Conservation (phyloP, 2,113 vertebrate species). For the Atlantisia rogersi region DNA sequence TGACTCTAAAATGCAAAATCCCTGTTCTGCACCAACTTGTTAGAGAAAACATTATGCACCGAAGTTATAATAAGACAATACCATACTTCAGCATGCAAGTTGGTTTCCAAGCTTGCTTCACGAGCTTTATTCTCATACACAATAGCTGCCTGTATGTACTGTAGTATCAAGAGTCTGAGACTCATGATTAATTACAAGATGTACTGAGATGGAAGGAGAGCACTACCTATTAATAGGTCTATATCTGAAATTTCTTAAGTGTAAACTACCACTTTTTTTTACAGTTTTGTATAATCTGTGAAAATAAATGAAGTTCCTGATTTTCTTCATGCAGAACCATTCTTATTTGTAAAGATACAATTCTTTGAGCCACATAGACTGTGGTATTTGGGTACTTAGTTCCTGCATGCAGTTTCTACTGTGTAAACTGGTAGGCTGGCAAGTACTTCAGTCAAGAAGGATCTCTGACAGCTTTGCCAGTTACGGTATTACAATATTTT, state of each 20-base stretch:
- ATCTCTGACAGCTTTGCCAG: not conserved
- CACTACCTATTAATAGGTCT: not conserved
- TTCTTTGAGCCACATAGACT: not conserved
- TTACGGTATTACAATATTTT: not conserved
- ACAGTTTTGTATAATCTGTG: not conserved
- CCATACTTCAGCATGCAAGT: not conserved
- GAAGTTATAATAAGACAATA: not conserved
- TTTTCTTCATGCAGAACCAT: not conserved
- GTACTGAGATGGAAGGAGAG: not conserved
- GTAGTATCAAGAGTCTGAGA: not conserved
- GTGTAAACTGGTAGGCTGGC: not conserved
- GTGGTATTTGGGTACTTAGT: not conserved
- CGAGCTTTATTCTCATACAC: not conserved
- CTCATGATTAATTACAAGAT: not conserved
- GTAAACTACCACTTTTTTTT: not conserved
- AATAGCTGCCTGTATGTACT: not conserved
- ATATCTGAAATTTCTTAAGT: not conserved
- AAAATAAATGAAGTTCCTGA: not conserved
- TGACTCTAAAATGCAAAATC: slow-evolving; percentile 30
- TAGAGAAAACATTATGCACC: slow-evolving; percentile 14
- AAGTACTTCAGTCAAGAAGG: not conserved
- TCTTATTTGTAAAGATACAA: not conserved
- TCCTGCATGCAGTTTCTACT: not conserved
- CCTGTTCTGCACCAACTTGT: not conserved
- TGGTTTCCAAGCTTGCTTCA: not conserved